Percentiles rank a stretch among this genome's conserved stretches.
These are phyloP conservation scores for Endotricha flammealis DNA, from an alignment of 2,888 invertebrate species.

Conservation along the genomic window DNA sequence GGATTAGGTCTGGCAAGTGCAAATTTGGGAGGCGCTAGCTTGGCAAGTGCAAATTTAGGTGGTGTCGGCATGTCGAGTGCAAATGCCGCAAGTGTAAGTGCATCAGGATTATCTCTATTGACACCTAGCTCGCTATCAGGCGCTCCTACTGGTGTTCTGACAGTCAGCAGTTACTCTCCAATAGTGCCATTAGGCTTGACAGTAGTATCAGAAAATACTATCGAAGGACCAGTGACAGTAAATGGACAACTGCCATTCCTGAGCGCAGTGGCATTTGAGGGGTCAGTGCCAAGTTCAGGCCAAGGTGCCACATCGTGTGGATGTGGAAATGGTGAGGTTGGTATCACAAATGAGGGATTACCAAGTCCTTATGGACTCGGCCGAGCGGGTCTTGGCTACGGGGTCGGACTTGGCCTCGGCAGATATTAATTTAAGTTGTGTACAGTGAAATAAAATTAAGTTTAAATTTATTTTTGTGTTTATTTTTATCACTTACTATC, in stretches of 20 bases:
- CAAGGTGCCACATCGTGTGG: constrained; percentile 1
- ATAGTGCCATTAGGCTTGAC: constrained; percentile 2
- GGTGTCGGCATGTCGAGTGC: no score
- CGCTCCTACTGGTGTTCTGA: neutral
- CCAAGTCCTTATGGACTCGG: no score
- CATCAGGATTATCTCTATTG: no score
- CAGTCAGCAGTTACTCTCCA: constrained; percentile 4
- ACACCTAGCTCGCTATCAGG: no score
- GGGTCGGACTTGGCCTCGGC: neutral
- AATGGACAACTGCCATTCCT: constrained; percentile 7
- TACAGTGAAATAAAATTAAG: neutral
- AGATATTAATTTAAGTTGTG: neutral
- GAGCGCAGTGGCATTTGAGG: constrained; percentile 7
- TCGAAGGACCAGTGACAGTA: constrained; percentile 1
- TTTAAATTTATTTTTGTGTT: neutral
- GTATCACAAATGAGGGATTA: neutral
- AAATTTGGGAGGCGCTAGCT: no score
- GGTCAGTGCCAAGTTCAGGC: neutral
- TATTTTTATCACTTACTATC: no score
- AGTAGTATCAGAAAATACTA: constrained; percentile 3
- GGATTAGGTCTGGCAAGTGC: no score
- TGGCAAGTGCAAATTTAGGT: no score
- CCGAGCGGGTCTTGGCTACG: neutral
- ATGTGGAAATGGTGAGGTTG: constrained; percentile 3
- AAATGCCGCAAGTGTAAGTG: no score